Conservation (phyloP, 2,797 vertebrate species). For the Pseudochirops cupreus region DNA sequence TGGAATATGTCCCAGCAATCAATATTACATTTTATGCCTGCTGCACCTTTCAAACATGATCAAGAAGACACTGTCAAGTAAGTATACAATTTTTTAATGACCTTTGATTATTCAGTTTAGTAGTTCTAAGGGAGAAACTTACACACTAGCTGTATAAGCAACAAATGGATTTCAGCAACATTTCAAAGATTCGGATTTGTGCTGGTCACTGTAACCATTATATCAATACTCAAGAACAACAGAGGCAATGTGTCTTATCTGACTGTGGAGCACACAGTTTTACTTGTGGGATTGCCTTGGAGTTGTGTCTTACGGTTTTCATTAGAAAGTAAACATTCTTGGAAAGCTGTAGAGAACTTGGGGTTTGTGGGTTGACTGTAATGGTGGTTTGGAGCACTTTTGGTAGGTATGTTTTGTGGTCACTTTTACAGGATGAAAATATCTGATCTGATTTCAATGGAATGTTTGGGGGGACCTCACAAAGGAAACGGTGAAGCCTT, state of each 20-base stretch:
- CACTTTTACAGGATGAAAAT: constrained; percentile 73
- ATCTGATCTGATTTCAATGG: not conserved
- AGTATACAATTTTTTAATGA: constrained; percentile 86
- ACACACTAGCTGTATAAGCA: constrained; percentile 52
- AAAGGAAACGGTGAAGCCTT: not conserved
- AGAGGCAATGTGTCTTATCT: not conserved
- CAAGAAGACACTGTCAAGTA: constrained; percentile 88
- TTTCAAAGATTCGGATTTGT: constrained; percentile 51
- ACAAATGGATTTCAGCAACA: constrained; percentile 49
- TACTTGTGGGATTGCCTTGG: constrained; percentile 47
- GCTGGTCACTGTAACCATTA: constrained; percentile 41
- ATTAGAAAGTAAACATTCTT: constrained; percentile 55
- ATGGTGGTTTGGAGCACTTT: constrained; percentile 52
- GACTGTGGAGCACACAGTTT: rapidly evolving
- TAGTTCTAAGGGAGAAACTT: constrained; percentile 60
- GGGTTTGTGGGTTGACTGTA: constrained; percentile 48
- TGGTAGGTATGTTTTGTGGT: constrained; percentile 69
- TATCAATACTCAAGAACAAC: not conserved
- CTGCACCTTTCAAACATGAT: constrained; percentile 86
- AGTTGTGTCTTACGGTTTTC: constrained; percentile 73
- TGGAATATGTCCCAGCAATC: constrained; percentile 83
- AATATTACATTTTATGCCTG: constrained; percentile 88
- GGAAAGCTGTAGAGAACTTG: constrained; percentile 63
- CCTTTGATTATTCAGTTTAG: constrained; percentile 81
- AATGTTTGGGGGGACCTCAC: constrained; percentile 8